Conservation (phyloP, 2,113 vertebrate species). For the Zosterops lateralis region DNA sequence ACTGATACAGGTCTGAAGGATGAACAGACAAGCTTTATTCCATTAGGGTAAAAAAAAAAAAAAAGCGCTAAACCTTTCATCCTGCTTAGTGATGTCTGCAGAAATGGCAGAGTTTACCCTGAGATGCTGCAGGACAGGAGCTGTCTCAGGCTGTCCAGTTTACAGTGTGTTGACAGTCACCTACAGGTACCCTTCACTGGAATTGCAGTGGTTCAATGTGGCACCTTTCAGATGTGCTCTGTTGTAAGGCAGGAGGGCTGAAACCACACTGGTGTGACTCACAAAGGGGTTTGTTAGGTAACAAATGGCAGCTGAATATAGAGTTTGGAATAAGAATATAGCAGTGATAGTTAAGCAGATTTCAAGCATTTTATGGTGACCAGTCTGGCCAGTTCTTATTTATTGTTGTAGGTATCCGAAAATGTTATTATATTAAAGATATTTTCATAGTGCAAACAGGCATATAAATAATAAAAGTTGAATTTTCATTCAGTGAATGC, state of each 20-base stretch:
- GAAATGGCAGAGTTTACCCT: not conserved
- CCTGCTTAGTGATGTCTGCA: not conserved
- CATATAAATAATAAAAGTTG: not conserved
- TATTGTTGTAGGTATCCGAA: not conserved
- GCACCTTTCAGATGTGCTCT: not conserved
- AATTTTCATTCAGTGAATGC: not conserved
- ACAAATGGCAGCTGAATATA: not conserved
- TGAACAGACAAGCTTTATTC: not conserved
- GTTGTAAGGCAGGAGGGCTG: not conserved
- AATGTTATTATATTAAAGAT: not conserved
- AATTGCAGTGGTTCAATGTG: not conserved
- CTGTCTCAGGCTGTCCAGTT: not conserved
- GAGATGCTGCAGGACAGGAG: not conserved
- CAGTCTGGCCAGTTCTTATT: not conserved
- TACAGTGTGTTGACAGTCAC: rapidly evolving
- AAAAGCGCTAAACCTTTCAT: not conserved
- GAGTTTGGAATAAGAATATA: not conserved
- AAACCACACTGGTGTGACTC: not conserved
- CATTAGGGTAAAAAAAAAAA: too few relatives aligned
- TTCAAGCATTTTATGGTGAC: not conserved
- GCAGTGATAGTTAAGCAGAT: not conserved
- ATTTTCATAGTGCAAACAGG: not conserved
- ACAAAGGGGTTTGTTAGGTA: not conserved
- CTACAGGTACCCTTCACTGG: not conserved
- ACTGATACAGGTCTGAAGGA: not conserved